Evolutionary conservation across 2,888 invertebrate genomes (phyloP).

Genomic region (Oxystoma pomonae): DNA sequence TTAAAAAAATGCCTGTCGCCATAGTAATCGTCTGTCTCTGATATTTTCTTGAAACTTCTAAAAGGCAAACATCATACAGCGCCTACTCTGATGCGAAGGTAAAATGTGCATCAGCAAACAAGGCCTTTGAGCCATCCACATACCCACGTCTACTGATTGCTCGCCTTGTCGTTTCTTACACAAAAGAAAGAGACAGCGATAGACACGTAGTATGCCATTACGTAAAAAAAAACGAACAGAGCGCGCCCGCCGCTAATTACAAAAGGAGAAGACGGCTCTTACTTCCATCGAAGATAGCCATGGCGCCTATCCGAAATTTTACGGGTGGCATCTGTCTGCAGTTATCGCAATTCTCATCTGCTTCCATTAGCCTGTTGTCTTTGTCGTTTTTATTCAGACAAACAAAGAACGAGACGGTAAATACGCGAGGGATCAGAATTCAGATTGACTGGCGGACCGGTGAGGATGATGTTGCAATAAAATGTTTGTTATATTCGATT

Average conservation of each 20-base stretch:
- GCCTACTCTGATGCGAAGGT: neutral
- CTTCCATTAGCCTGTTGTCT: neutral
- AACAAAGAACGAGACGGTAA: neutral
- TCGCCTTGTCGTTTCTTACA: neutral
- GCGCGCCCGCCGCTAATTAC: neutral
- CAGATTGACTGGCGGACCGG: neutral
- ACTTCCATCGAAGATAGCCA: slow-evolving; percentile 17
- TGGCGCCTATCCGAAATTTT: slow-evolving; percentile 21
- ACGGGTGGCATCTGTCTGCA: slow-evolving; percentile 23
- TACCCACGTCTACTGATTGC: neutral
- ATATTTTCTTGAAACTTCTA: neutral
- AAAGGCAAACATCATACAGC: neutral
- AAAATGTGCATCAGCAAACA: neutral
- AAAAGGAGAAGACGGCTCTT: neutral
- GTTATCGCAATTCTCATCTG: neutral
- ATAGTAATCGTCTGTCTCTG: neutral
- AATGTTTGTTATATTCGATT: neutral
- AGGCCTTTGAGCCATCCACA: neutral
- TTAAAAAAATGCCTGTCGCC: neutral
- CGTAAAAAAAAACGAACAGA: neutral
- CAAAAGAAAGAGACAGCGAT: neutral
- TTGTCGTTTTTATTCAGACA: neutral
- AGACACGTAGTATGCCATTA: neutral
- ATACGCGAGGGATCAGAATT: neutral
- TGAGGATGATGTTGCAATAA: neutral